Conservation (phyloP, 2,797 vertebrate species). For the Percopsis omiscomaycus region DNA sequence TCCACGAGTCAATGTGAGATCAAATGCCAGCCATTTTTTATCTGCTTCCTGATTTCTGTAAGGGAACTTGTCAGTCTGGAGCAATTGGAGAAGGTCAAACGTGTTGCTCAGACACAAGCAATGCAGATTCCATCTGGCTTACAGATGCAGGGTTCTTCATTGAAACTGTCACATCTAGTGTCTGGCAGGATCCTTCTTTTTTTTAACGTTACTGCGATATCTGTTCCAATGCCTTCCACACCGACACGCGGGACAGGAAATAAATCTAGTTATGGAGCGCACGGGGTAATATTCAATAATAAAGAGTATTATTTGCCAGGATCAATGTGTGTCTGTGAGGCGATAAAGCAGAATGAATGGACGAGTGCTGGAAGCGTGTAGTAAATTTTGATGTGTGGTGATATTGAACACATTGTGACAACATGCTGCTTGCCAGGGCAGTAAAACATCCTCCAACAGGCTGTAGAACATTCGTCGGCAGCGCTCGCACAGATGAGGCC, state of each 20-base stretch:
- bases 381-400: slow-evolving; percentile 76
- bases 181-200: slow-evolving; percentile 30
- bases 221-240: slow-evolving; percentile 41
- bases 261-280: slow-evolving; percentile 71
- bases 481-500: slow-evolving; percentile 55
- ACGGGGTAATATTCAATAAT: slow-evolving; percentile 78
- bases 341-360: slow-evolving; percentile 77
- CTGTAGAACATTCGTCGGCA: slow-evolving; percentile 65
- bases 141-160: slow-evolving; percentile 47
- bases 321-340: slow-evolving; percentile 71
- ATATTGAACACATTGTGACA: slow-evolving; percentile 78
- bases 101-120: slow-evolving; percentile 44
- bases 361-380: slow-evolving; percentile 67
- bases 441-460: slow-evolving; percentile 76
- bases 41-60: slow-evolving; percentile 38
- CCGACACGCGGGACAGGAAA: slow-evolving; percentile 65
- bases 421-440: slow-evolving; percentile 67
- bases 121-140: slow-evolving; percentile 50
- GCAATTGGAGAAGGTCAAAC: slow-evolving; percentile 56
- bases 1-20: slow-evolving; percentile 24
- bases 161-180: slow-evolving; percentile 52
- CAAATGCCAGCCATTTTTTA: slow-evolving; percentile 25
- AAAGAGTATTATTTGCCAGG: slow-evolving; percentile 78
- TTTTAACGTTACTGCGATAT: slow-evolving; percentile 49
- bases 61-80: slow-evolving; percentile 44